phyloP scores from a whole-genome alignment of 1,140 invertebrate species.

The Anoplolepis gracilipes region DNA sequence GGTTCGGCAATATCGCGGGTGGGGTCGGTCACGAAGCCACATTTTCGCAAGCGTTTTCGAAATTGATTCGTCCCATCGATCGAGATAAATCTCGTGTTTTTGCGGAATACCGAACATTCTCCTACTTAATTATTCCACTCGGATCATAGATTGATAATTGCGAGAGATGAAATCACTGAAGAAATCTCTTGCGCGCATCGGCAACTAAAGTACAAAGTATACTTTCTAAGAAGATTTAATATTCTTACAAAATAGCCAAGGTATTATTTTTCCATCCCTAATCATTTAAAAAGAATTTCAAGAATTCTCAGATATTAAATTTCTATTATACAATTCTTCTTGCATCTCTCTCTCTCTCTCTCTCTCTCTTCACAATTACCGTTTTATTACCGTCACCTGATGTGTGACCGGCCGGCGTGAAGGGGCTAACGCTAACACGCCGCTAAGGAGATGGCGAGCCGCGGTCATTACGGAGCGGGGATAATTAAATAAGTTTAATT shows the following conservation, averaged over 20 bases:
- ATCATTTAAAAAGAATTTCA: background rate
- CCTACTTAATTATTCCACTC: conserved; percentile 52
- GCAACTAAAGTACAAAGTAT: background rate
- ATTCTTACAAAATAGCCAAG: background rate
- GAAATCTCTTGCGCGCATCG: conserved; percentile 2
- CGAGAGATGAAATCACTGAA: conserved; percentile 23
- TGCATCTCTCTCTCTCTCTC: background rate
- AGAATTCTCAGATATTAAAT: background rate
- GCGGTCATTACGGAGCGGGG: conserved; percentile 55
- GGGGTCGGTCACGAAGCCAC: conserved; percentile 77
- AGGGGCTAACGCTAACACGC: conserved; percentile 41
- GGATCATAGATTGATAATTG: conserved; percentile 44
- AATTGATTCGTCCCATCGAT: conserved; percentile 71
- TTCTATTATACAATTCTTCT: background rate
- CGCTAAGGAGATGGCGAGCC: conserved; percentile 53
- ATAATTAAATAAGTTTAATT: conserved; percentile 78
- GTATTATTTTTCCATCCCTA: background rate
- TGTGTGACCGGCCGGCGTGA: background rate
- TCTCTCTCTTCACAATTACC: background rate
- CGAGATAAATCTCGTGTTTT: conserved; percentile 24
- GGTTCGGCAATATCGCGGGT: conserved; percentile 79
- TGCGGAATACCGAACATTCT: conserved; percentile 38
- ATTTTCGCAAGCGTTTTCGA: conserved; percentile 72
- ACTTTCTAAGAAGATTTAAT: background rate
- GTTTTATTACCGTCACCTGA: conserved; percentile 3